These are phyloP conservation scores for Ceyx cyanopectus DNA, from an alignment of 2,113 vertebrate species.

Conservation along the genomic window DNA sequence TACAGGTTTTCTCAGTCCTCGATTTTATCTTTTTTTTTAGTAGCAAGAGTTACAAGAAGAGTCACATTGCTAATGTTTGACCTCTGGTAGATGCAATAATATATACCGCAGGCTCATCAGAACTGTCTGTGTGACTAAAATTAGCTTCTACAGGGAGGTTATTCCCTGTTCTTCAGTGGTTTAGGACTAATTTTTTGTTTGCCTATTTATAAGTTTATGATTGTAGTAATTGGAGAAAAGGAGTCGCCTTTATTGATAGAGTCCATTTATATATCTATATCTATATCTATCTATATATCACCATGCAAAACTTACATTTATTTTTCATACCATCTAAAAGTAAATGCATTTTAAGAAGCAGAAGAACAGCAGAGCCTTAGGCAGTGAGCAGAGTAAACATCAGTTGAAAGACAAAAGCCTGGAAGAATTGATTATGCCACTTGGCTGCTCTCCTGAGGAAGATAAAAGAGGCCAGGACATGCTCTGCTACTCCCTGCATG, in stretches of 20 bases:
- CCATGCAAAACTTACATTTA: not conserved
- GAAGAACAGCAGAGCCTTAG: constrained; percentile 34
- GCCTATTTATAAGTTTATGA: not conserved
- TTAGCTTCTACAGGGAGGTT: not conserved
- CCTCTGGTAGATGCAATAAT: constrained; percentile 25
- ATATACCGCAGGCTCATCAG: not conserved
- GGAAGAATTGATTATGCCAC: constrained; percentile 78
- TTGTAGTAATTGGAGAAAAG: not conserved
- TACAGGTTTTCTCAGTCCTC: not conserved
- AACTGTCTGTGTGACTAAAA: constrained; percentile 22
- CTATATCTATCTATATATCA: not conserved
- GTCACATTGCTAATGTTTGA: not conserved
- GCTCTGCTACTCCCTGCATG: constrained; percentile 73
- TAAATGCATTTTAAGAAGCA: constrained; percentile 44
- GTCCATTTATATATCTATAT: not conserved
- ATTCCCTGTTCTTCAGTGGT: not conserved
- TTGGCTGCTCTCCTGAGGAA: constrained; percentile 76
- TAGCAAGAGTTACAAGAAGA: not conserved
- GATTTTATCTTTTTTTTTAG: not conserved
- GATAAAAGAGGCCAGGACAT: constrained; percentile 74
- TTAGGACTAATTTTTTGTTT: not conserved
- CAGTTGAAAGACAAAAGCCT: constrained; percentile 74
- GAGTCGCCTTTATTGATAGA: not conserved
- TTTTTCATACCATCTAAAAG: constrained; percentile 25
- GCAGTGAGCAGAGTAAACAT: constrained; percentile 67